phyloP scores from a whole-genome alignment of 2,888 invertebrate species.

The Myopa tessellatipennis region DNA sequence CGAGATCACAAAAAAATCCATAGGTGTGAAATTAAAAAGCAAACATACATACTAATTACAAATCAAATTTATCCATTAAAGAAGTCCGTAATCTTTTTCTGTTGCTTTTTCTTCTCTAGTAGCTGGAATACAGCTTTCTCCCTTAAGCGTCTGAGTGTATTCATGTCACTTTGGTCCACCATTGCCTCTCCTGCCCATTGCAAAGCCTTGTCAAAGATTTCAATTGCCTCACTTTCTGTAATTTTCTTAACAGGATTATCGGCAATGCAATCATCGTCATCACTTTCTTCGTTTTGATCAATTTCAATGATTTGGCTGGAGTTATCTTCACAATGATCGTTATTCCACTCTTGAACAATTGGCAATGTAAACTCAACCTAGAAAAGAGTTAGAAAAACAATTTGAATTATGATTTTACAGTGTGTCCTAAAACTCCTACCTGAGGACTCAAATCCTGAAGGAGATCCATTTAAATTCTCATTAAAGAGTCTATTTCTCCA shows the following conservation, averaged over 20 bases:
- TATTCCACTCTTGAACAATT: slow-evolving; percentile 35
- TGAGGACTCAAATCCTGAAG: slow-evolving; percentile 32
- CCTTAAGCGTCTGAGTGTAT: slow-evolving; percentile 19
- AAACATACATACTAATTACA: no score
- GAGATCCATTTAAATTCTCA: no score
- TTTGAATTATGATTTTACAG: slow-evolving; percentile 23
- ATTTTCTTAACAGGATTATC: slow-evolving; percentile 18
- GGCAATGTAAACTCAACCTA: slow-evolving; percentile 30
- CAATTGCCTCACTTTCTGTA: slow-evolving; percentile 11
- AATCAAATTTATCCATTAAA: background rate
- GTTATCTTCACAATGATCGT: slow-evolving; percentile 37
- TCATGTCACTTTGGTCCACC: slow-evolving; percentile 18
- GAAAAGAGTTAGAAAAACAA: slow-evolving; percentile 1
- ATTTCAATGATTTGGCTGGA: slow-evolving; percentile 37
- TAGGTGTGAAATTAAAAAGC: no score
- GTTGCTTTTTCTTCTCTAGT: slow-evolving; percentile 25
- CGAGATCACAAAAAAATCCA: no score
- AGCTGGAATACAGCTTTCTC: slow-evolving; percentile 29
- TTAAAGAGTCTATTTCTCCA: slow-evolving; percentile 22
- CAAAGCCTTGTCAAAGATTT: slow-evolving; percentile 26
- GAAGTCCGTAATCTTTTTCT: background rate
- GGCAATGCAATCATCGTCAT: slow-evolving; percentile 9
- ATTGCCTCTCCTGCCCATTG: slow-evolving; percentile 16
- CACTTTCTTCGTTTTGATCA: slow-evolving; percentile 32
- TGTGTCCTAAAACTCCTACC: background rate